Conservation (phyloP, 2,113 vertebrate genomes). For the Aspidoscelis tigris region DNA sequence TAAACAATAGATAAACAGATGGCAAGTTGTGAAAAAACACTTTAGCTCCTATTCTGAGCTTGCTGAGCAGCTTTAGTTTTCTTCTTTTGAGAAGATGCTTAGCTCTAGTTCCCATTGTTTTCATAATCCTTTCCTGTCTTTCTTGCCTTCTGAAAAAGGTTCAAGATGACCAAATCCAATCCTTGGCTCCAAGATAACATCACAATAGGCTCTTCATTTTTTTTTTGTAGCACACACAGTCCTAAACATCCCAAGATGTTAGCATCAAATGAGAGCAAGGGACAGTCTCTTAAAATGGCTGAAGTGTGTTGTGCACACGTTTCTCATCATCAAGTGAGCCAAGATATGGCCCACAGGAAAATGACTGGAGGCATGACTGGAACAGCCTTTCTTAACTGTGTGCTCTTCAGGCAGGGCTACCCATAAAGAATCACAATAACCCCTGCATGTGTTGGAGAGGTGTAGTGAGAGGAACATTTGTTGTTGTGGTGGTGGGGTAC, state of each 20-base stretch:
- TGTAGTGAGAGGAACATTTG: too few species aligned
- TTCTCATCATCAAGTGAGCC: background rate
- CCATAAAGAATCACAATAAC: too few species aligned
- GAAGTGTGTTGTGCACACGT: background rate
- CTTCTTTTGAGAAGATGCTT: background rate
- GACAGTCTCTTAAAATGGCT: background rate
- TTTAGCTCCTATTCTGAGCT: background rate
- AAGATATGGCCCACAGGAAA: background rate
- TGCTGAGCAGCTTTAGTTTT: background rate
- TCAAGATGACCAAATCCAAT: background rate
- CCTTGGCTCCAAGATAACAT: background rate
- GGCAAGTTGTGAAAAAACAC: background rate
- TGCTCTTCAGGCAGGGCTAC: too few species aligned
- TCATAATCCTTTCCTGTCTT: background rate
- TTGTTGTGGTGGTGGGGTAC: too few species aligned
- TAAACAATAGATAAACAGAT: background rate
- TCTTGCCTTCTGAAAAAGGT: background rate
- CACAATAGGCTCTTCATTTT: background rate
- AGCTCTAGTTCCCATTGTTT: background rate
- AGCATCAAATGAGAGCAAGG: background rate
- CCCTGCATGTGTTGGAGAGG: too few species aligned
- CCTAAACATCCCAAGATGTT: background rate
- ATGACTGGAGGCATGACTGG: too few species aligned
- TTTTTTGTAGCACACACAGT: background rate
- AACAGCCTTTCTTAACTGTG: too few species aligned